Conservation (phyloP, 2,888 invertebrate species). For the Bursaphelenchus okinawaensis region DNA sequence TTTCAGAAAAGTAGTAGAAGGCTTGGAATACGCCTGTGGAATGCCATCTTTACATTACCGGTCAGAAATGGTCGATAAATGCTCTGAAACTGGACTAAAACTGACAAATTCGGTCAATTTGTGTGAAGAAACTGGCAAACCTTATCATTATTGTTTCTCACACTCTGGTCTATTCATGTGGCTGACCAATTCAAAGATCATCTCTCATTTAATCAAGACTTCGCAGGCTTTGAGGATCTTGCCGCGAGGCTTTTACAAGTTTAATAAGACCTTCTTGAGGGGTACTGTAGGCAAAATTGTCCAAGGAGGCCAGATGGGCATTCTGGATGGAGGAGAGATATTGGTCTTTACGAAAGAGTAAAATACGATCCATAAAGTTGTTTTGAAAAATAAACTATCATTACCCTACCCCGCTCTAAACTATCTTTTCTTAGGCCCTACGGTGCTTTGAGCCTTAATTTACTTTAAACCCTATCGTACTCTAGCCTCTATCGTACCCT, state of each 20-base stretch:
- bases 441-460: too few species aligned
- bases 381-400: too few species aligned
- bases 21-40: slow-evolving; percentile 47
- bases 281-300: slow-evolving; percentile 55
- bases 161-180: slow-evolving; percentile 55
- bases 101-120: slow-evolving; percentile 30
- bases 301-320: slow-evolving; percentile 46
- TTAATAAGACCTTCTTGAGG: slow-evolving; percentile 47
- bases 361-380: too few species aligned
- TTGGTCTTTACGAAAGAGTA: slow-evolving; percentile 34
- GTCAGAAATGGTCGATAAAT: slow-evolving; percentile 41
- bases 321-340: slow-evolving; percentile 51
- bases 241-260: slow-evolving; percentile 51
- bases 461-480: too few species aligned
- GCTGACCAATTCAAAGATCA: slow-evolving; percentile 35
- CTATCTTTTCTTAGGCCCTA: too few species aligned
- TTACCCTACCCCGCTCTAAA: too few species aligned
- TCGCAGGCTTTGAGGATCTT: slow-evolving; percentile 41
- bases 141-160: slow-evolving; percentile 53
- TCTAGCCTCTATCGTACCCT: too few species aligned
- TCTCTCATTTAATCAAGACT: slow-evolving; percentile 29
- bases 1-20: slow-evolving; percentile 14
- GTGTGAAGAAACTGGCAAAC: slow-evolving; percentile 29
- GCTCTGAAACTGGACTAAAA: slow-evolving; percentile 28
- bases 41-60: slow-evolving; percentile 53